These are phyloP conservation scores for Trichopoda pennipes DNA, from an alignment of 2,888 invertebrate genomes.

Conservation along the genomic window DNA sequence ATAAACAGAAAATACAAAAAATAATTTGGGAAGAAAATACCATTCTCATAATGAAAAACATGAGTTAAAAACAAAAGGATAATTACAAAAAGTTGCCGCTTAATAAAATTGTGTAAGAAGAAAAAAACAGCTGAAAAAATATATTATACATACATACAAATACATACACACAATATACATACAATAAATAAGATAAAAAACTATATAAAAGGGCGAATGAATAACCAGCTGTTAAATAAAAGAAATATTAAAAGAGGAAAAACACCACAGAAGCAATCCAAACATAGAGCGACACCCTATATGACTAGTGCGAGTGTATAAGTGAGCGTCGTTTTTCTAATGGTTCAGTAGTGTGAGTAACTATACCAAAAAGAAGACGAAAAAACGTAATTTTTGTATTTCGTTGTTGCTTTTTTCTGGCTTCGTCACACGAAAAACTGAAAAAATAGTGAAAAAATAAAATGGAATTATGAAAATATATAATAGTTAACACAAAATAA, in stretches of 20 bases:
- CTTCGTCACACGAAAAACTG: conserved; percentile 21
- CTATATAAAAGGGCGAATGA: conserved; percentile 43
- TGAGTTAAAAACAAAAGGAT: neutral
- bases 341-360: conserved; percentile 21
- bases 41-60: neutral
- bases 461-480: conserved; percentile 50
- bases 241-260: conserved; percentile 21
- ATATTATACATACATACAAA: conserved; percentile 1
- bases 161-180: neutral
- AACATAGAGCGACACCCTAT: conserved; percentile 37
- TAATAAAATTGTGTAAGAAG: conserved; percentile 54
- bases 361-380: conserved; percentile 24
- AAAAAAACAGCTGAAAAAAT: conserved; percentile 32
- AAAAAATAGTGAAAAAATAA: conserved; percentile 49
- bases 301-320: conserved; percentile 47
- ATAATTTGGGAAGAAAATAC: conserved; percentile 1
- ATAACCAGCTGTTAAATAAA: conserved; percentile 64
- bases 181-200: conserved; percentile 12
- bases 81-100: conserved; percentile 52
- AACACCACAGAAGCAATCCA: conserved; percentile 30
- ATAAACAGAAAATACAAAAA: conserved; percentile 17
- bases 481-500: conserved; percentile 15
- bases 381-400: conserved; percentile 63
- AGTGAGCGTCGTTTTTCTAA: conserved; percentile 54
- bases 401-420: conserved; percentile 44